A percentile compares a stretch with the other conserved stretches of the same genome.
phyloP scores from a whole-genome alignment of 2,888 invertebrate species.

The Hetaerina titia region DNA sequence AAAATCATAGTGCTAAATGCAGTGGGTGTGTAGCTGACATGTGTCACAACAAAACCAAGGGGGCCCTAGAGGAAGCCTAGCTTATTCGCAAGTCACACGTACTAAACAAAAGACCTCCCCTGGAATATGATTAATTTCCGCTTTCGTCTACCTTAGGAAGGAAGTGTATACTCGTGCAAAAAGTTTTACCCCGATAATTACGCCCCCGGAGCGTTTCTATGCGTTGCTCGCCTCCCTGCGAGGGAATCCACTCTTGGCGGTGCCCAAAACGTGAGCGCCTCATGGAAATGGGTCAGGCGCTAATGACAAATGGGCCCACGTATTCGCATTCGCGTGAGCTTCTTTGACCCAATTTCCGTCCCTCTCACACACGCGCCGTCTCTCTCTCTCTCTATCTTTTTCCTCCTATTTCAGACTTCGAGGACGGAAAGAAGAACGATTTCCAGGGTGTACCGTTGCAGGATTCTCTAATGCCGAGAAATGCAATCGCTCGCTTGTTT shows the following conservation, averaged over 20 bases:
- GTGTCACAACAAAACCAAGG: neutral
- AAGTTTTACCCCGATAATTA: neutral
- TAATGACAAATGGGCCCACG: constrained; percentile 46
- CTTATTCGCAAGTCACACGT: neutral
- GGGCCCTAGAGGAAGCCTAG: neutral
- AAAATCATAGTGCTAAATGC: neutral
- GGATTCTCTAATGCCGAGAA: neutral
- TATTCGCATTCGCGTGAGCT: neutral
- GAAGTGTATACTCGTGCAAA: neutral
- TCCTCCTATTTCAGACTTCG: neutral
- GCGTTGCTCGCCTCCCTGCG: neutral
- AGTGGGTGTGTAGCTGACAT: neutral
- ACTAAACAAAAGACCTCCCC: neutral
- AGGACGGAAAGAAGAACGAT: neutral
- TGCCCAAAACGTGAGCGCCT: neutral
- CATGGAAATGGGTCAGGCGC: constrained; percentile 17
- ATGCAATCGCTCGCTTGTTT: no score
- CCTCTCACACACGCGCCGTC: neutral
- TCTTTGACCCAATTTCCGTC: neutral
- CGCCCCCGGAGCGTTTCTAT: neutral
- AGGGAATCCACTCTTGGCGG: no score
- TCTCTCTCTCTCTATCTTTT: neutral
- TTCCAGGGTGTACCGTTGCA: no score
- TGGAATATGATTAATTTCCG: constrained; percentile 11
- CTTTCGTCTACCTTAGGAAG: neutral